Conservation (phyloP, 2,797 vertebrate species). For the Pelodytes ibericus region DNA sequence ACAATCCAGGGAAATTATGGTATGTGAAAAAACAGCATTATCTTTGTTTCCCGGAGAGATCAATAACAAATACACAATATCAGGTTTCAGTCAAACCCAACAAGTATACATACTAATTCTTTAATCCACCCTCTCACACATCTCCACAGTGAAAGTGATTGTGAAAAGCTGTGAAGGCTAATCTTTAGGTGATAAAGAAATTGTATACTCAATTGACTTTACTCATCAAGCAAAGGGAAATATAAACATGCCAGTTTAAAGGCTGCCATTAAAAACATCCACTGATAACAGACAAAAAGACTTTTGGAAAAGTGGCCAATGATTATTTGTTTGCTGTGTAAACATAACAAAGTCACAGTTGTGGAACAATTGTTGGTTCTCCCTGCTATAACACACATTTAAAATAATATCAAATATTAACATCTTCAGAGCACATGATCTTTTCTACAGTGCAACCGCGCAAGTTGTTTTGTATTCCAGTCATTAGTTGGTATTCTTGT, state of each 20-base stretch:
- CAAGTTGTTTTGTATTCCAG: too few relatives aligned
- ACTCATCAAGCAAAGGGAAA: conserved; percentile 10
- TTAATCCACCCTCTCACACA: conserved; percentile 26
- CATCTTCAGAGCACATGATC: too few relatives aligned
- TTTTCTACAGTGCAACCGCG: too few relatives aligned
- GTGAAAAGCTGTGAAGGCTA: conserved; percentile 20
- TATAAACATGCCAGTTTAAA: conserved; percentile 12
- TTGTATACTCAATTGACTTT: conserved; percentile 10
- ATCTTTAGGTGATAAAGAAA: conserved; percentile 31
- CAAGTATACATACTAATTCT: conserved; percentile 15
- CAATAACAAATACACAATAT: conserved; percentile 41
- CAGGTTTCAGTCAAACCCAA: conserved; percentile 30
- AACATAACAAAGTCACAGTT: background rate
- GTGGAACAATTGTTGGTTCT: background rate
- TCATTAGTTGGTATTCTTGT: too few relatives aligned
- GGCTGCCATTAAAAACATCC: conserved; percentile 41
- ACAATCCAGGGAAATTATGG: conserved; percentile 4
- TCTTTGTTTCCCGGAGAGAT: conserved; percentile 39
- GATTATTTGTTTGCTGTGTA: conserved; percentile 12
- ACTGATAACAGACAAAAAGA: conserved; percentile 11
- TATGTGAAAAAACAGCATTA: conserved; percentile 20
- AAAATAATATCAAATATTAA: background rate
- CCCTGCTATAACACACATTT: background rate
- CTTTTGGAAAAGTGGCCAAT: background rate
- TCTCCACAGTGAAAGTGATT: conserved; percentile 2